phyloP scores from a whole-genome alignment of 2,113 vertebrate species.

The Micronycteris hirsuta region DNA sequence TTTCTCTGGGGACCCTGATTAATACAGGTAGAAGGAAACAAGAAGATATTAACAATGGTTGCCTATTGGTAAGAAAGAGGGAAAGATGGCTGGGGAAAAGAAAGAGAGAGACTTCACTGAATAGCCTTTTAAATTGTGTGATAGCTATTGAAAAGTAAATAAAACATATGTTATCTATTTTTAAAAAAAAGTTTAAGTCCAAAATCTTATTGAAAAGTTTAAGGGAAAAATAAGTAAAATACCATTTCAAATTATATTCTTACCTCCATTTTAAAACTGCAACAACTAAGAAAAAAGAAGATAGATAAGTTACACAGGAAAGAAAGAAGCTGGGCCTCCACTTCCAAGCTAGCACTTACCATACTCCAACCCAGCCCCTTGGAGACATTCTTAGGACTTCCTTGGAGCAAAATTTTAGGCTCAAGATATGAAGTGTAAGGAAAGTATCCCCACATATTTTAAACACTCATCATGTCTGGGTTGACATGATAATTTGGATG shows the following conservation, averaged over 20 bases:
- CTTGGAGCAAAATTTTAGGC: background rate
- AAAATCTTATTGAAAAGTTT: background rate
- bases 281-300: background rate
- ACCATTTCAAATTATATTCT: background rate
- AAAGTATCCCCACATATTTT: background rate
- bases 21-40: background rate
- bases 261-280: background rate
- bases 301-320: background rate
- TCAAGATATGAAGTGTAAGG: background rate
- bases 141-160: background rate
- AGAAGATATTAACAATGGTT: background rate
- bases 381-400: background rate
- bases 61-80: background rate
- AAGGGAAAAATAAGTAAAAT: background rate
- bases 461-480: background rate
- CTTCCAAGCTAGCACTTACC: rapidly evolving
- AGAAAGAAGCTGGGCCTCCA: rapidly evolving
- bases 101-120: background rate
- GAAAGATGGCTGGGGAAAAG: background rate
- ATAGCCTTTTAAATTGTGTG: background rate
- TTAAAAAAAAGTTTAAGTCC: background rate
- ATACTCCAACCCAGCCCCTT: background rate
- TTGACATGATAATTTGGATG: background rate
- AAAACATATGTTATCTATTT: background rate
- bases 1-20: background rate